phyloP scores from a whole-genome alignment of 2,888 invertebrate species.

The Crematogaster levior region DNA sequence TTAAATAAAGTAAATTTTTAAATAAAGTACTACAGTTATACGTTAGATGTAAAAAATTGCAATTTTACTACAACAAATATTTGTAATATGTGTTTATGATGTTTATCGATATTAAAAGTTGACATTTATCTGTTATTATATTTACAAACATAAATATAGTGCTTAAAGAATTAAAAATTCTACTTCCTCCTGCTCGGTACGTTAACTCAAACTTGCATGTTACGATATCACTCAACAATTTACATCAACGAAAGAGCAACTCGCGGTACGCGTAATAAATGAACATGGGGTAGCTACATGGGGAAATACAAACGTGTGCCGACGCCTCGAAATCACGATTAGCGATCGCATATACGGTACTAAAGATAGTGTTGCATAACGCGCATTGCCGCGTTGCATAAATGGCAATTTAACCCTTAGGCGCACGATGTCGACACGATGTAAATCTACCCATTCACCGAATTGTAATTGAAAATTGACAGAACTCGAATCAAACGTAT shows the following conservation, averaged over 20 bases:
- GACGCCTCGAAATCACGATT: conserved; percentile 49
- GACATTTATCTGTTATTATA: not conserved
- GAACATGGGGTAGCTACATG: conserved; percentile 34
- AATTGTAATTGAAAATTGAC: conserved; percentile 44
- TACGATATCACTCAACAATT: conserved; percentile 28
- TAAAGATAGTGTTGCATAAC: conserved; percentile 53
- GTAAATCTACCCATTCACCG: conserved; percentile 37
- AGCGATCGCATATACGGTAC: conserved; percentile 40
- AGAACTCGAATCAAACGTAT: conserved; percentile 2
- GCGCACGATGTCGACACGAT: conserved; percentile 44
- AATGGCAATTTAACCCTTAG: conserved; percentile 50
- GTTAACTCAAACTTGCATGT: conserved; percentile 19
- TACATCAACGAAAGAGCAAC: conserved; percentile 19
- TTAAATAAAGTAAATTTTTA: no score
- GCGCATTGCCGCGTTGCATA: conserved; percentile 10
- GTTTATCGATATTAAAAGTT: conserved; percentile 7
- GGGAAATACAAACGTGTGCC: conserved; percentile 28
- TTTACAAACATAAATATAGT: not conserved
- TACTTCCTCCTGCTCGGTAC: not conserved
- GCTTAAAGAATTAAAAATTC: not conserved
- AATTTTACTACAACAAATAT: not conserved
- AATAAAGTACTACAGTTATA: not conserved
- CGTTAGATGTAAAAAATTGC: no score
- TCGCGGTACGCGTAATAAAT: conserved; percentile 19
- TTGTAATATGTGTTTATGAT: not conserved